Percentiles rank a stretch among this genome's conserved stretches.
These are phyloP conservation scores for Apodemus agrarius DNA, from an alignment of 2,797 vertebrate genomes.

Conservation along the genomic window DNA sequence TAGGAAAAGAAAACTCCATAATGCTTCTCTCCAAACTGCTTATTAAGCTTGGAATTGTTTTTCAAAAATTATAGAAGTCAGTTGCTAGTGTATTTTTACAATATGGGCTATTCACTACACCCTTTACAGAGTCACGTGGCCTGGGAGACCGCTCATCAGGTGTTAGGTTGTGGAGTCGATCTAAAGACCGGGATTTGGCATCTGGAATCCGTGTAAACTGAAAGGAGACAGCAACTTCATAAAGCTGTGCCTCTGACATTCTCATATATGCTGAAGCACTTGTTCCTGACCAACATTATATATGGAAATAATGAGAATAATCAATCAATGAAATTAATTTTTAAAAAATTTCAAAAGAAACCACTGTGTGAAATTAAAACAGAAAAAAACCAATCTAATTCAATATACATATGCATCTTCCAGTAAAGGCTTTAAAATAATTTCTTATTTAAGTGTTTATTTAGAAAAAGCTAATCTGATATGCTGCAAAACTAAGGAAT, in stretches of 20 bases:
- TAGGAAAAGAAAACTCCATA: constrained; percentile 51
- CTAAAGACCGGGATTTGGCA: background rate
- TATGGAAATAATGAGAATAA: background rate
- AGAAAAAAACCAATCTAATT: background rate
- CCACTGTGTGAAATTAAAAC: constrained; percentile 49
- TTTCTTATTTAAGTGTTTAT: constrained; percentile 42
- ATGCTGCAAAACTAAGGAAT: constrained; percentile 21
- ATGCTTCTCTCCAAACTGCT: constrained; percentile 33
- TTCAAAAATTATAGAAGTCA: constrained; percentile 1
- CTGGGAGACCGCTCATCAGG: background rate
- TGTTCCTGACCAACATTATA: background rate
- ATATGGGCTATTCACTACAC: background rate
- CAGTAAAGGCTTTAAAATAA: background rate
- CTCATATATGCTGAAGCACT: no score
- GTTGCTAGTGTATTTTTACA: constrained; percentile 60
- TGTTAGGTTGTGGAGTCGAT: background rate
- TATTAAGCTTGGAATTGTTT: constrained; percentile 48
- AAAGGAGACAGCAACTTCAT: background rate
- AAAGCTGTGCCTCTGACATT: background rate
- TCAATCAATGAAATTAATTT: background rate
- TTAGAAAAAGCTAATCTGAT: constrained; percentile 36
- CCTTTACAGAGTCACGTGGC: constrained; percentile 50
- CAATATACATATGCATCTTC: background rate
- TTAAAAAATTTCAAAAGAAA: constrained; percentile 47
- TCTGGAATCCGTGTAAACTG: background rate